Evolutionary conservation across 2,888 invertebrate genomes (phyloP).

Genomic region (Rhimphoctona megacephalus): DNA sequence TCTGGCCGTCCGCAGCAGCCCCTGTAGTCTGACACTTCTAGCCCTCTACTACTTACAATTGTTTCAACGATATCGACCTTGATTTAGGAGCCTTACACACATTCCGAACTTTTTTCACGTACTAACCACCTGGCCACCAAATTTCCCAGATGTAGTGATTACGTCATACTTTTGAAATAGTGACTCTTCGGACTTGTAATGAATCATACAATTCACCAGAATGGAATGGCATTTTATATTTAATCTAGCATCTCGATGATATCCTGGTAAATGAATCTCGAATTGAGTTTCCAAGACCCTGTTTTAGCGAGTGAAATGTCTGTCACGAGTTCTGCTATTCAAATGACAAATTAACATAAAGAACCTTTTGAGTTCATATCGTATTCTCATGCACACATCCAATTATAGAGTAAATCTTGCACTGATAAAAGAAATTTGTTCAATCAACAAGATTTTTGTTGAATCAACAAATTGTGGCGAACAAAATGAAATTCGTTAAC

Average conservation of each 20-base stretch:
- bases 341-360: neutral
- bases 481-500: too few species aligned
- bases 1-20: conserved; percentile 74
- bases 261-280: neutral
- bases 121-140: conserved; percentile 25
- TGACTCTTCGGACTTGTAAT: neutral
- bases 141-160: conserved; percentile 10
- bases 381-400: neutral
- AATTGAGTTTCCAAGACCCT: neutral
- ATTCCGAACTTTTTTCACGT: conserved; percentile 52
- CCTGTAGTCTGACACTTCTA: conserved; percentile 52
- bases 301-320: neutral
- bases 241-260: neutral
- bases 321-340: neutral
- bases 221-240: neutral
- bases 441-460: too few species aligned
- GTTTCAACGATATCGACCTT: conserved; percentile 83
- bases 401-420: neutral
- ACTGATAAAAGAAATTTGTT: too few species aligned
- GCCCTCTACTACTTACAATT: conserved; percentile 76
- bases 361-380: neutral
- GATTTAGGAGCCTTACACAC: conserved; percentile 78
- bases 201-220: neutral
- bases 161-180: neutral
- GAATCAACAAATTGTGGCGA: too few species aligned